A percentile compares a stretch with the other conserved stretches of the same genome.
Evolutionary conservation across 2,113 vertebrate genomes (phyloP).

Genomic region (Poecilia latipinna): DNA sequence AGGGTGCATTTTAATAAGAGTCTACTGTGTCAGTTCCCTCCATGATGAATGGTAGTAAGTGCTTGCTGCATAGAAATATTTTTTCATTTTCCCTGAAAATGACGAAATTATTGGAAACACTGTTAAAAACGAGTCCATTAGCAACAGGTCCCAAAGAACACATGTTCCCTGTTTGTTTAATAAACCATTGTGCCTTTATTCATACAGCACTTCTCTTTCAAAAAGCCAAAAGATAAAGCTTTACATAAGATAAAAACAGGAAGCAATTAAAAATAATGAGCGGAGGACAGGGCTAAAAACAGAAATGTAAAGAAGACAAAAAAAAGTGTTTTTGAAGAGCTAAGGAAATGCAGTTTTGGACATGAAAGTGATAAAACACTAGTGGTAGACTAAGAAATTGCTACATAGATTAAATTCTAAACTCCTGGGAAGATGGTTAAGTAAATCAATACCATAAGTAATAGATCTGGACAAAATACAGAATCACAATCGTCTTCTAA

Average conservation of each 20-base stretch:
- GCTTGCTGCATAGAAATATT: neutral
- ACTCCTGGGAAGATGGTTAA: no score
- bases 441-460: no score
- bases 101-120: neutral
- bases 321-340: no score
- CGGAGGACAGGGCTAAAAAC: neutral
- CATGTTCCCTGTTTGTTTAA: neutral
- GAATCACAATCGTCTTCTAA: no score
- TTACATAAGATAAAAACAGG: neutral
- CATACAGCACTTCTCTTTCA: neutral
- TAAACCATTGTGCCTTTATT: neutral
- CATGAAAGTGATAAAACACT: no score
- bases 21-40: neutral
- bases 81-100: constrained; percentile 4
- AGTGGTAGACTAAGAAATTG: no score
- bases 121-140: neutral
- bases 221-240: neutral
- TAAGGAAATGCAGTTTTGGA: no score
- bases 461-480: no score
- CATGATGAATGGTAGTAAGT: constrained; percentile 15
- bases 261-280: no score
- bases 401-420: no score
- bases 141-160: neutral
- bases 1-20: constrained; percentile 1
- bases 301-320: neutral